Evolutionary conservation across 2,797 vertebrate genomes (phyloP), one percentile per base, ranked within the genome.

Genomic region (Pitangus sulphuratus): DNA sequence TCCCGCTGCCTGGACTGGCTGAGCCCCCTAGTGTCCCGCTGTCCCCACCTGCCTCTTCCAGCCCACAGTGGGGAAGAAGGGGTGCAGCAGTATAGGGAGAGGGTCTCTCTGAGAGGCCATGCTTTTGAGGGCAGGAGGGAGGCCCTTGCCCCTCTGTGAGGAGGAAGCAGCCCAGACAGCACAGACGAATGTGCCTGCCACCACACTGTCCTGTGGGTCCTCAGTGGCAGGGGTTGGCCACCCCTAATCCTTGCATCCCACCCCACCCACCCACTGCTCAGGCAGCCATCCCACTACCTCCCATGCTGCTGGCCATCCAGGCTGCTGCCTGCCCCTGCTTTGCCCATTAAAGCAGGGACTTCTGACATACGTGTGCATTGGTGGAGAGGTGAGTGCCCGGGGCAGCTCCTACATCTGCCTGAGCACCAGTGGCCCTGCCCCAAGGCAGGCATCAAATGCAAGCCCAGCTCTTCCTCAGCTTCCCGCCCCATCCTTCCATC

Each of bases 121-220:
- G 26, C 60, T 95, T 93, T 60, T 30, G 26, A 30, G 31, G 51
- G 12, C 51, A 86, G 37, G 64, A 69, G 12, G 17, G 35, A 39
- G 11, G 42, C 48, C 31, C 30, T 72, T 69, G 71, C 44, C 89
- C 84, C 45, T 86, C 74, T 11, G 2, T 60, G 50, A 83, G 31
- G 65, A 84, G 26, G 28, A 77, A 35, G 42, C 37, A 66, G 69
- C 53, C 61, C 66, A 75, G 69, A 88, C 37, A 89, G 84, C 82
- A 82, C 60, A 33, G 37, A 86, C 4, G 25, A 90, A 92, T 84
- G 94, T 92, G 87, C 40, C 81, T 8, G 1, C 81, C 5, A 4
- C 69, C 47, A 48, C 0, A 0, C 35, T 89, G 45, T 51, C 69
- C 92, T 12, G 1, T 1, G 7, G 51, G 17, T 92, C 77, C 45